Conservation (phyloP, 2,113 vertebrate genomes). For the Isurus oxyrinchus region DNA sequence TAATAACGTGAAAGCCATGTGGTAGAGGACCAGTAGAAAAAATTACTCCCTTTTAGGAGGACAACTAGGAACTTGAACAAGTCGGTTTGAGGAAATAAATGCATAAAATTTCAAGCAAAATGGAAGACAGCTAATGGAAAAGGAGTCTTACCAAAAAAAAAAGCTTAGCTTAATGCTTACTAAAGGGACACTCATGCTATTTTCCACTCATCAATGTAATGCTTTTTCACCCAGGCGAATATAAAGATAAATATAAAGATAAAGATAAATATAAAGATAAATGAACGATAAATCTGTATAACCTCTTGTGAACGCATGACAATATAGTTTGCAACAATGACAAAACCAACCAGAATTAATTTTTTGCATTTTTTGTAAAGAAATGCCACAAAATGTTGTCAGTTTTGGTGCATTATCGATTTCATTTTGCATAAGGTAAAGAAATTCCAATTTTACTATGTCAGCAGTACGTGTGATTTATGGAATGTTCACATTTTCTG, state of each 20-base stretch:
- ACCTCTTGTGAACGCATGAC: background rate
- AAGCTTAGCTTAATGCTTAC: background rate
- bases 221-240: background rate
- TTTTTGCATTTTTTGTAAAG: background rate
- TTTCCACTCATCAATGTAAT: background rate
- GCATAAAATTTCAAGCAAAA: background rate
- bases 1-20: background rate
- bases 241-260: slow-evolving; percentile 10
- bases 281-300: background rate
- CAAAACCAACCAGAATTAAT: no score
- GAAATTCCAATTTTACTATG: background rate
- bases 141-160: background rate
- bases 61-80: background rate
- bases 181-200: background rate
- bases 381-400: background rate
- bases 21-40: background rate
- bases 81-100: background rate
- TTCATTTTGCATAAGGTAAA: background rate
- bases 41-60: background rate
- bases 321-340: background rate
- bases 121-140: background rate
- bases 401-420: background rate
- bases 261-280: slow-evolving; percentile 7
- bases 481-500: background rate
- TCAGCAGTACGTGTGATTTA: background rate